A percentile compares a stretch with the other conserved stretches of the same genome.
Evolutionary conservation across 2,797 vertebrate species (phyloP).

Genomic region (Crenuchus spilurus): DNA sequence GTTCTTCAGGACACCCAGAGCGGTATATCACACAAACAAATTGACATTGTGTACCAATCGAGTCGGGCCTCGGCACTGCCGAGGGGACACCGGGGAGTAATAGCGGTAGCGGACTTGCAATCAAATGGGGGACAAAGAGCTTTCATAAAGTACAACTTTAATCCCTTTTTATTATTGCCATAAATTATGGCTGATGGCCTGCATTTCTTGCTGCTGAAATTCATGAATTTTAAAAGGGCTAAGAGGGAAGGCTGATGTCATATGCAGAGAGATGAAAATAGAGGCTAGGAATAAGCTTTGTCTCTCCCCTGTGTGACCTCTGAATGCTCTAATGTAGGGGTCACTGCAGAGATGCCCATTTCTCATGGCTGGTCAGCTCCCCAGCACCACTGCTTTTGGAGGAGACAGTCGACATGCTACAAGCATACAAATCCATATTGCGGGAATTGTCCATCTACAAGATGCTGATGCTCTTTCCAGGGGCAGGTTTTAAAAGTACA

Average conservation of each 20-base stretch:
- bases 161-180: slow-evolving; percentile 57
- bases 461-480: not conserved
- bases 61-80: slow-evolving; percentile 7
- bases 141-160: slow-evolving; percentile 52
- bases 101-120: slow-evolving; percentile 25
- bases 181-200: slow-evolving; percentile 52
- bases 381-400: not conserved
- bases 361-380: not conserved
- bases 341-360: slow-evolving; percentile 8
- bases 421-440: not conserved
- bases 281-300: not conserved
- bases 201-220: slow-evolving; percentile 31
- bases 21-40: slow-evolving; percentile 49
- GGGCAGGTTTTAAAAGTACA: not conserved
- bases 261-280: slow-evolving; percentile 9
- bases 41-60: slow-evolving; percentile 33
- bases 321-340: slow-evolving; percentile 20
- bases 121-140: slow-evolving; percentile 42
- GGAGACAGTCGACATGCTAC: not conserved
- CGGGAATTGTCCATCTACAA: not conserved
- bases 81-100: slow-evolving; percentile 8
- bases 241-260: slow-evolving; percentile 16
- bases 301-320: slow-evolving; percentile 36
- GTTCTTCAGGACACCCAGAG: slow-evolving; percentile 36
- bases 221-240: slow-evolving; percentile 59